Evolutionary conservation across 2,888 invertebrate species (phyloP).

Genomic region (Epiperipatus broadwayi): DNA sequence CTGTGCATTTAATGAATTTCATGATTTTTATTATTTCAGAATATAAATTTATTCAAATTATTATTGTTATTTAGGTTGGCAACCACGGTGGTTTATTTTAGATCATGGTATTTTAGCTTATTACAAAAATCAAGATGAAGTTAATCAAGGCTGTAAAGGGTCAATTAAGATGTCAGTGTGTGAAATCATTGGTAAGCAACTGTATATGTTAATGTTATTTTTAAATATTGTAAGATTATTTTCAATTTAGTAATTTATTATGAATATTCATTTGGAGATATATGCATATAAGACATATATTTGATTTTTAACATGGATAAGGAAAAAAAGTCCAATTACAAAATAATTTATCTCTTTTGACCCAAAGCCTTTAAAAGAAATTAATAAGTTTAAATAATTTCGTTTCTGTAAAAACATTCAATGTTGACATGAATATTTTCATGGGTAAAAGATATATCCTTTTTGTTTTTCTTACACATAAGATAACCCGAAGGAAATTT

Average conservation of each 20-base stretch:
- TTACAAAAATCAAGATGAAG: constrained; percentile 62
- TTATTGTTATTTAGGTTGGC: constrained; percentile 47
- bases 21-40: background rate
- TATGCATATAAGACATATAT: constrained; percentile 7
- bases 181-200: constrained; percentile 50
- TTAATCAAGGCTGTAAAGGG: constrained; percentile 59
- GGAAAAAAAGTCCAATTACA: no score
- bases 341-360: no score
- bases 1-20: no score
- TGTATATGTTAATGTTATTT: background rate
- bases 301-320: constrained; percentile 3
- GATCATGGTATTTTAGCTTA: constrained; percentile 59
- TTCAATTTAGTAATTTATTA: background rate
- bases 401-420: no score
- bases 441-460: no score
- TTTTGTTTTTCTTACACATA: no score
- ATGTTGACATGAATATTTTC: no score
- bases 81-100: constrained; percentile 62
- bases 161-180: constrained; percentile 61
- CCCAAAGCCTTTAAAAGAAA: no score
- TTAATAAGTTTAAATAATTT: no score
- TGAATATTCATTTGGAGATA: constrained; percentile 4
- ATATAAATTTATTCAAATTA: constrained; percentile 6
- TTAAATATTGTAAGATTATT: background rate
- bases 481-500: no score